Evolutionary conservation across 2,797 vertebrate species (phyloP), one percentile per base, ranked within the genome.

Genomic region (Eutrigla gurnardus): DNA sequence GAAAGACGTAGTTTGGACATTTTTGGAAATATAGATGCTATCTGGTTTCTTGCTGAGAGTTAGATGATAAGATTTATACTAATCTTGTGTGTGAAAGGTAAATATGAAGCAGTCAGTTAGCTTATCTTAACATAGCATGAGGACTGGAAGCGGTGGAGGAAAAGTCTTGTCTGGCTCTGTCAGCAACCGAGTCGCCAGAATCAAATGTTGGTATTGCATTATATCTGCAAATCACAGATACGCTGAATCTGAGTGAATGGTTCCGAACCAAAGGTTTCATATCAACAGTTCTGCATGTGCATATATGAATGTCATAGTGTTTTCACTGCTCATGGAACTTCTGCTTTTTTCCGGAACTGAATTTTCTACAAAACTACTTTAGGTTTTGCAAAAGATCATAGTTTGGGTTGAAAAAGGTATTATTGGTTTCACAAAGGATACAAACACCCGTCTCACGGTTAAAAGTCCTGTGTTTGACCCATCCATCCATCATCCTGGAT

Each of bases 101-200:
- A 52, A 59, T 33, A 49, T 47, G 18, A 40, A 45, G 7, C 13
- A 58, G 25, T 17, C 33, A 13, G 2, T 60, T 25, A 53, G 4
- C 33, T 67, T 64, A 46, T 13, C 46, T 67, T 64, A 46, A n/a
- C 55, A 62, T 11, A 45, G 17, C 45, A 59, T 39, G 18, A 53
- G 65, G 39, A 40, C 33, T 37, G 43, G 39, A 39, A 33, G 35
- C 13, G 36, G 8, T 25, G 25, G 25, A 25, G 5, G 40, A 42
- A 39, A 39, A 39, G 8, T 9, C 49, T 50, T 50, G 10, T 12
- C 9, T 11, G 18, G 49, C 49, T 50, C 7, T 39, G 25, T 49
- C 47, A 17, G 8, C n/a, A 50, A 50, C 47, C 47, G 8, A 47
- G 17, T 49, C 17, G 0, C 46, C 17, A 18, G n/a, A 50, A 18